A percentile compares a stretch with the other conserved stretches of the same genome.
These are phyloP conservation scores for Mercenaria mercenaria DNA, from an alignment of 1,140 invertebrate species.

Conservation along the genomic window DNA sequence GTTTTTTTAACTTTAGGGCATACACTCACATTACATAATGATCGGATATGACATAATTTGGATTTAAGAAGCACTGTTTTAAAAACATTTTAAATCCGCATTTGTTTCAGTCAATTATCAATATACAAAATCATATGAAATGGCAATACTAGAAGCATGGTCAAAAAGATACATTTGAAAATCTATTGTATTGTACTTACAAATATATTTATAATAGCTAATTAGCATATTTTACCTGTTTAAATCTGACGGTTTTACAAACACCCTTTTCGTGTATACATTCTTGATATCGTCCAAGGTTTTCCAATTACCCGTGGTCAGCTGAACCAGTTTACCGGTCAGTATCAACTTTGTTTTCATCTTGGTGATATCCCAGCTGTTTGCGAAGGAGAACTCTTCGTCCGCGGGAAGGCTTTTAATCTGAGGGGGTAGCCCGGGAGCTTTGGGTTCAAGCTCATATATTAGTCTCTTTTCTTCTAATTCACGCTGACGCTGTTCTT, in stretches of 20 bases:
- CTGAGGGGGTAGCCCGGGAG: constrained; percentile 84
- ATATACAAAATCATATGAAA: no score
- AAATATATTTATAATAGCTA: no score
- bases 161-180: no score
- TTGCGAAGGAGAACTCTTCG: neutral
- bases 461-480: constrained; percentile 81
- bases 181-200: no score
- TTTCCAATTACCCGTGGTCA: constrained; percentile 32
- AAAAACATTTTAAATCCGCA: no score
- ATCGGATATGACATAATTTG: neutral
- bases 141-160: no score
- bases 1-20: neutral
- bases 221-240: constrained; percentile 53
- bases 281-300: constrained; percentile 52
- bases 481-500: constrained; percentile 71
- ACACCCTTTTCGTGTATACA: constrained; percentile 27
- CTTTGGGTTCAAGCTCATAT: constrained; percentile 82
- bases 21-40: neutral
- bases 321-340: constrained; percentile 34
- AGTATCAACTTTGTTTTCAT: neutral
- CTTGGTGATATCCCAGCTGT: constrained; percentile 37
- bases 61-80: no score
- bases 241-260: constrained; percentile 33
- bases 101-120: no score
- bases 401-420: constrained; percentile 72